Evolutionary conservation across 2,797 vertebrate species (phyloP), one percentile per base, ranked within the genome.

Genomic region (Gymnoscopelus braueri): DNA sequence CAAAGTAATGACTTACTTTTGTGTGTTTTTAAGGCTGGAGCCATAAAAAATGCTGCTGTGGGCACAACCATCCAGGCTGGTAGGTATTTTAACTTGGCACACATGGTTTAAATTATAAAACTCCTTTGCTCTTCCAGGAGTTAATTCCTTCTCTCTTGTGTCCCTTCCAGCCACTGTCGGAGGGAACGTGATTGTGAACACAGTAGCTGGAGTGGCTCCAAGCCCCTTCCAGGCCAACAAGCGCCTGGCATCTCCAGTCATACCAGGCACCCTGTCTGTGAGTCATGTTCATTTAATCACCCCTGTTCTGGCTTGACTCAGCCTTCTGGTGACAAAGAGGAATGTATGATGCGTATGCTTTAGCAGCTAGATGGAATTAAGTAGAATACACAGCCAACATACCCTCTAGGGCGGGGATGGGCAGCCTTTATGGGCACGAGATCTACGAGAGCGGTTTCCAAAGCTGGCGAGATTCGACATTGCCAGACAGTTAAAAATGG

Each of bases 191-290:
- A 95, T 97, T 7, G 94, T 97, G 77, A 98, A 97, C 87, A 96
- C 96, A 0, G 94, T 95, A 56, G 92, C 95, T 76, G 96, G 96
- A 65, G 95, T 96, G 65, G 85, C 95, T 78, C 90, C 93, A 63
- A 93, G 94, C 58, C 94, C 96, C 55, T 98, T 97, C 87, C 96
- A 96, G 87, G 91, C 95, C 74, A 97, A 95, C 91, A 97, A 98
- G 78, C 95, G 97, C 14, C 88, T 98, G 84, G 93, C 95, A 51
- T 94, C 96, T 32, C 92, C 96, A 13, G 95, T 95, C 71, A 95
- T 97, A 72, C 85, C 96, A 7, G 94, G 95, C 61, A 91, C 96
- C 0, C 75, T 97, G 76, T 90, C 96, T 72, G 96, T 98, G 92
- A 96, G 96, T 94, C 66, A 50, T 48, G 60, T 47, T 82, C 65